Percentiles rank a stretch among this genome's conserved stretches.
Conservation (phyloP, 2,797 vertebrate species). For the Paramormyrops hopkinsi region DNA sequence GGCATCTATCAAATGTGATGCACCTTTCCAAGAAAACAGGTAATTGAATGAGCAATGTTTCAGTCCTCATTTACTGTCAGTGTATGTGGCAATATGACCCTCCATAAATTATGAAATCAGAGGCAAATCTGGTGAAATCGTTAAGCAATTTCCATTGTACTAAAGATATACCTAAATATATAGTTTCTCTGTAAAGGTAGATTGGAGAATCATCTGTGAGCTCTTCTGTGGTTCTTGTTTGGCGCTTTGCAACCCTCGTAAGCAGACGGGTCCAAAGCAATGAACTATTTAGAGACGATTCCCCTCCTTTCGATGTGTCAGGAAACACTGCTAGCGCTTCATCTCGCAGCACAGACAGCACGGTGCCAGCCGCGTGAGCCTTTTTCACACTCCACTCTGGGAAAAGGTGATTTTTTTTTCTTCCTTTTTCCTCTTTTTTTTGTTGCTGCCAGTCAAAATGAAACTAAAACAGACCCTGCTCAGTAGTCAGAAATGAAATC, state of each 20-base stretch:
- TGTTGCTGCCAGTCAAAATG: background rate
- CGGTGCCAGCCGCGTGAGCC: background rate
- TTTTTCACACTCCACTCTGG: background rate
- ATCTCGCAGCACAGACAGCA: background rate
- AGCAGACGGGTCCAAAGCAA: background rate
- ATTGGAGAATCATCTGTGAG: background rate
- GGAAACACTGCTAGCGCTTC: background rate
- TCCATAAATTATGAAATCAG: background rate
- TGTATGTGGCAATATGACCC: background rate
- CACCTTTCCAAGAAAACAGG: background rate
- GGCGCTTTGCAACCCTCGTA: background rate
- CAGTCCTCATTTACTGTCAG: background rate
- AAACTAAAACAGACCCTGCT: background rate
- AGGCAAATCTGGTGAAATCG: background rate
- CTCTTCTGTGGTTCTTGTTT: background rate
- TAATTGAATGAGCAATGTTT: background rate
- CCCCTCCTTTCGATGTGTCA: background rate
- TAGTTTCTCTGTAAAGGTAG: background rate
- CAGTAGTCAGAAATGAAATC: background rate
- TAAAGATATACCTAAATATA: background rate
- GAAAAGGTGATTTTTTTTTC: background rate
- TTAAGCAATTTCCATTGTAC: background rate
- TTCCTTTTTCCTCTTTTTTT: background rate
- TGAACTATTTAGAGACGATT: background rate
- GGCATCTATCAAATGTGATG: background rate